Percentiles rank a stretch among this genome's conserved stretches.
Conservation (phyloP, 2,888 invertebrate genomes). For the Agrypnus murinus region DNA sequence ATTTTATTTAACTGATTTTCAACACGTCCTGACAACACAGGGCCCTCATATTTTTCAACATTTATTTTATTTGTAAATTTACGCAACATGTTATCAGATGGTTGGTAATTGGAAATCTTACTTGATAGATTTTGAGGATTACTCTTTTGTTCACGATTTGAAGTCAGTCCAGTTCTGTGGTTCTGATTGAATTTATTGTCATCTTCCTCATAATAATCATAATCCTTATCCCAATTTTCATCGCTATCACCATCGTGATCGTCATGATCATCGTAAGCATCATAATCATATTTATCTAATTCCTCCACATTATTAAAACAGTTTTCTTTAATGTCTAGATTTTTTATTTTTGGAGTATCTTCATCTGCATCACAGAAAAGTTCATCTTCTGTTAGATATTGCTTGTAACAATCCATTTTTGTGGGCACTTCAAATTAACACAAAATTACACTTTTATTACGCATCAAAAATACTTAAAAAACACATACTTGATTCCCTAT, state of each 20-base stretch:
- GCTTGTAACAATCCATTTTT: neutral
- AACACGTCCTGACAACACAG: slow-evolving; percentile 76
- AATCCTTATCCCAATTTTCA: slow-evolving; percentile 52
- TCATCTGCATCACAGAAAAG: slow-evolving; percentile 72
- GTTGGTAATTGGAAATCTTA: slow-evolving; percentile 80
- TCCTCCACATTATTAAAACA: slow-evolving; percentile 12
- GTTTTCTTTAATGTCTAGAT: neutral
- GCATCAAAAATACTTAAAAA: too few species aligned
- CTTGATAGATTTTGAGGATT: slow-evolving; percentile 64
- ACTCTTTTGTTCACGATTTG: slow-evolving; percentile 46
- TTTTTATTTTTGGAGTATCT: slow-evolving; percentile 40
- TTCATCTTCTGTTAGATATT: slow-evolving; percentile 64
- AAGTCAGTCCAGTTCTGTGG: neutral
- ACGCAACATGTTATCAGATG: slow-evolving; percentile 85
- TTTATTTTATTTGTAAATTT: slow-evolving; percentile 89
- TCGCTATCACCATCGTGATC: slow-evolving; percentile 19
- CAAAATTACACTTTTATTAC: too few species aligned
- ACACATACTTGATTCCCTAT: too few species aligned
- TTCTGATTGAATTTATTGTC: slow-evolving; percentile 17
- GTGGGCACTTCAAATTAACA: too few species aligned
- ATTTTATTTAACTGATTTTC: slow-evolving; percentile 83
- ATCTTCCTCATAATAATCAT: slow-evolving; percentile 53
- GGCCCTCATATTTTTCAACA: slow-evolving; percentile 86
- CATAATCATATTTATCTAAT: neutral
- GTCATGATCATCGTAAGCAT: neutral